phyloP scores from a whole-genome alignment of 2,113 vertebrate genomes.

The Hucho hucho region DNA sequence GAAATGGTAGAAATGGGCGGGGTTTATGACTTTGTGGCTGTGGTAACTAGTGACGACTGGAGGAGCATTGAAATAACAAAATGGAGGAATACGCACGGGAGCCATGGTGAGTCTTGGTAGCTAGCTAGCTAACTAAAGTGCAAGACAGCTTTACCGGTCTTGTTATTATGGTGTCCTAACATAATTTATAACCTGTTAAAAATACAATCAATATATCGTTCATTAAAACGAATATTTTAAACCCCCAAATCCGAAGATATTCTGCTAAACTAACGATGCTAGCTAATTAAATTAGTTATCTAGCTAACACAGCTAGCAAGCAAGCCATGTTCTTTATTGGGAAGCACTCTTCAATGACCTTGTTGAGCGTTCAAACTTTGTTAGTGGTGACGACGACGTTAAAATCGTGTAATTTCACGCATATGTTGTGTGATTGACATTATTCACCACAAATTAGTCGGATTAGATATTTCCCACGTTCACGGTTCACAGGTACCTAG shows the following conservation, averaged over 20 bases:
- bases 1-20: no score
- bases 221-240: background rate
- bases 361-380: background rate
- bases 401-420: no score
- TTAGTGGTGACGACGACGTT: background rate
- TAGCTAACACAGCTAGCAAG: no score
- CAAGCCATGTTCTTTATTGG: background rate
- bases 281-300: no score
- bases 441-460: no score
- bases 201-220: background rate
- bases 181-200: background rate
- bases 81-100: slow-evolving; percentile 96
- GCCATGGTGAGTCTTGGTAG: slow-evolving; percentile 81
- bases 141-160: background rate
- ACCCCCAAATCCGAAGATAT: background rate
- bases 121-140: background rate
- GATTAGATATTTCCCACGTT: no score
- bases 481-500: no score
- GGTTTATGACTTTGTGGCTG: no score
- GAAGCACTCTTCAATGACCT: slow-evolving; percentile 1
- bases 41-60: no score
- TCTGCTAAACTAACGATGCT: background rate
- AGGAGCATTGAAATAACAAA: slow-evolving; percentile 69
- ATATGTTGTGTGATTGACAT: no score
- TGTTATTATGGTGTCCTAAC: background rate